A percentile compares a stretch with the other conserved stretches of the same genome.
Evolutionary conservation across 2,888 invertebrate species (phyloP).

Genomic region (Cabera pusaria): DNA sequence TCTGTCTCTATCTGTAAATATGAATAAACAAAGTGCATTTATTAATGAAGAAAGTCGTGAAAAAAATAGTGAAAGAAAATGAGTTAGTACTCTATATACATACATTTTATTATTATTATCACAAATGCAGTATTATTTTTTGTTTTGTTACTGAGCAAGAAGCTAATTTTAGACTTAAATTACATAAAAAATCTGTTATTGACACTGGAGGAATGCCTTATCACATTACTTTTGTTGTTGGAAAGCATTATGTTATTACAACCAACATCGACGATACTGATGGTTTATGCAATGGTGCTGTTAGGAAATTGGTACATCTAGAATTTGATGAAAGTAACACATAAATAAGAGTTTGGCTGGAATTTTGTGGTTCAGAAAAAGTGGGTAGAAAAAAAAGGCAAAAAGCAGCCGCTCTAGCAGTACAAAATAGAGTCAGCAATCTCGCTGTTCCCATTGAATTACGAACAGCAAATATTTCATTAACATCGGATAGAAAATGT

Average conservation of each 20-base stretch:
- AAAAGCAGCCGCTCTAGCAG: slow-evolving; percentile 15
- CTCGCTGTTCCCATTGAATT: slow-evolving; percentile 20
- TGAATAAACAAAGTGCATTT: too few relatives aligned
- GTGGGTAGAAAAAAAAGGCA: slow-evolving; percentile 16
- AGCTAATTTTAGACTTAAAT: slow-evolving; percentile 18
- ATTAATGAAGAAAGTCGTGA: too few relatives aligned
- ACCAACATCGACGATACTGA: slow-evolving; percentile 33
- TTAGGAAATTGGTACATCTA: slow-evolving; percentile 31
- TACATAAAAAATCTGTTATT: slow-evolving; percentile 30
- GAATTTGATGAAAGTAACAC: slow-evolving; percentile 26
- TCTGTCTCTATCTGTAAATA: too few relatives aligned
- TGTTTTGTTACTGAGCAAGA: too few relatives aligned
- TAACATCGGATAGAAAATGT: slow-evolving; percentile 13
- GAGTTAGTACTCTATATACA: too few relatives aligned
- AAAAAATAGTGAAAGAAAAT: too few relatives aligned
- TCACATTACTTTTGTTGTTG: slow-evolving; percentile 26
- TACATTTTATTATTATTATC: too few relatives aligned
- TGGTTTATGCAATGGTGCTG: slow-evolving; percentile 33
- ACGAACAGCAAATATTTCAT: slow-evolving; percentile 16
- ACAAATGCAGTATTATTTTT: too few relatives aligned
- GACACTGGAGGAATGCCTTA: slow-evolving; percentile 34
- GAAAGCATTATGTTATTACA: slow-evolving; percentile 30
- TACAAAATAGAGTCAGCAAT: slow-evolving; percentile 9
- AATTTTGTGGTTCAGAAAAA: slow-evolving; percentile 20
- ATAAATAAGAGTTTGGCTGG: slow-evolving; percentile 28